A percentile compares a stretch with the other conserved stretches of the same genome.
These are phyloP conservation scores for Stegastes partitus DNA, from an alignment of 2,113 vertebrate genomes.

Conservation along the genomic window DNA sequence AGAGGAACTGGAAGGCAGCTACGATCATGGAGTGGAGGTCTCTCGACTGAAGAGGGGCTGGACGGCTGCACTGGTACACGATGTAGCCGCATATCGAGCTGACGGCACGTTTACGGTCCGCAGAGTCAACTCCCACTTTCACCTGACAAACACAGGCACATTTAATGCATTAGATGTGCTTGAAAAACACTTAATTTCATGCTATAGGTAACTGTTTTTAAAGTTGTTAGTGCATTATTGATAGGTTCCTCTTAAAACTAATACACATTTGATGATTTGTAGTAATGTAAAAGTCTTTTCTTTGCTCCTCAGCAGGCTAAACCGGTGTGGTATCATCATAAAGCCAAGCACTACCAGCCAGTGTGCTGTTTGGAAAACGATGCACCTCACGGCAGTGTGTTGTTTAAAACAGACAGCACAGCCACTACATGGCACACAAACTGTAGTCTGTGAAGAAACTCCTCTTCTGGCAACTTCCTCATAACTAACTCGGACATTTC, in stretches of 20 bases:
- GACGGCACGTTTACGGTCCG: conserved; percentile 90
- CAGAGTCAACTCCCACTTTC: conserved; percentile 88
- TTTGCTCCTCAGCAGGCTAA: neutral
- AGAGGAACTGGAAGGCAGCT: conserved; percentile 97
- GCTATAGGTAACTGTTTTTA: neutral
- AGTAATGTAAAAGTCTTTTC: neutral
- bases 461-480: no score
- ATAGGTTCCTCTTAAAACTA: no score
- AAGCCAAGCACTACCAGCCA: no score
- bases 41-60: conserved; percentile 93
- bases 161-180: neutral
- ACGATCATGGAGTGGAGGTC: conserved; percentile 99
- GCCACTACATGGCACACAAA: no score
- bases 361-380: no score
- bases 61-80: conserved; percentile 95
- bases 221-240: neutral
- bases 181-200: neutral
- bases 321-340: neutral
- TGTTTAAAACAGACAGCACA: no score
- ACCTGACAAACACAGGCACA: conserved; percentile 80
- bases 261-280: neutral
- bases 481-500: no score
- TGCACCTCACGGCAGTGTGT: no score
- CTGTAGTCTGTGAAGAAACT: no score
- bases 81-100: conserved; percentile 94